These are phyloP conservation scores for Nycticebus coucang DNA, from an alignment of 2,113 vertebrate species.

Conservation along the genomic window DNA sequence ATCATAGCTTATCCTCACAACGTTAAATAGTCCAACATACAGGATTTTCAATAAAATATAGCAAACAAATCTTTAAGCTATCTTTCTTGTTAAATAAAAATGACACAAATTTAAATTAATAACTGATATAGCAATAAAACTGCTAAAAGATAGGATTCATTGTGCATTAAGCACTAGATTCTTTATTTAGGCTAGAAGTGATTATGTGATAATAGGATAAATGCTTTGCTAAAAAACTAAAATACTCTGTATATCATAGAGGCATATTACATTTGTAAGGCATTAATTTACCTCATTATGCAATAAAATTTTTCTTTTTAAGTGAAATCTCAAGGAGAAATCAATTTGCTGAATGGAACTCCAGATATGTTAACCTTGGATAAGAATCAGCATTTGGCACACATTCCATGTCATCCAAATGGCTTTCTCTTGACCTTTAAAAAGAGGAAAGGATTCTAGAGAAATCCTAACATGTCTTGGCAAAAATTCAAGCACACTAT, in stretches of 20 bases:
- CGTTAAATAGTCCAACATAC: conserved; percentile 62
- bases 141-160: conserved; percentile 83
- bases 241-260: conserved; percentile 81
- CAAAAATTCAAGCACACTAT: conserved; percentile 53
- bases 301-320: conserved; percentile 77
- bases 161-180: conserved; percentile 81
- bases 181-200: conserved; percentile 81
- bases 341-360: conserved; percentile 71
- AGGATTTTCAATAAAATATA: conserved; percentile 74
- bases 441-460: conserved; percentile 42
- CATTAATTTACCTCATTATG: conserved; percentile 78
- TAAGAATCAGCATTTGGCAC: conserved; percentile 67
- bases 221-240: conserved; percentile 85
- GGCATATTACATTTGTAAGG: conserved; percentile 76
- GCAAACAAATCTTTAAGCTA: conserved; percentile 82
- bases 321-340: conserved; percentile 80
- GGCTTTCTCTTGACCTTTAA: conserved; percentile 45
- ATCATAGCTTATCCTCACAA: conserved; percentile 52
- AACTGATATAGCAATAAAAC: conserved; percentile 83
- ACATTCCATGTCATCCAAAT: conserved; percentile 55
- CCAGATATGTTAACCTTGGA: conserved; percentile 58
- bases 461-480: conserved; percentile 50
- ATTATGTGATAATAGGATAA: conserved; percentile 85
- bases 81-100: conserved; percentile 80
- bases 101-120: conserved; percentile 84